Evolutionary conservation across 1,140 invertebrate genomes (phyloP), one percentile per base, ranked within the genome.

Genomic region (Uloborus diversus): DNA sequence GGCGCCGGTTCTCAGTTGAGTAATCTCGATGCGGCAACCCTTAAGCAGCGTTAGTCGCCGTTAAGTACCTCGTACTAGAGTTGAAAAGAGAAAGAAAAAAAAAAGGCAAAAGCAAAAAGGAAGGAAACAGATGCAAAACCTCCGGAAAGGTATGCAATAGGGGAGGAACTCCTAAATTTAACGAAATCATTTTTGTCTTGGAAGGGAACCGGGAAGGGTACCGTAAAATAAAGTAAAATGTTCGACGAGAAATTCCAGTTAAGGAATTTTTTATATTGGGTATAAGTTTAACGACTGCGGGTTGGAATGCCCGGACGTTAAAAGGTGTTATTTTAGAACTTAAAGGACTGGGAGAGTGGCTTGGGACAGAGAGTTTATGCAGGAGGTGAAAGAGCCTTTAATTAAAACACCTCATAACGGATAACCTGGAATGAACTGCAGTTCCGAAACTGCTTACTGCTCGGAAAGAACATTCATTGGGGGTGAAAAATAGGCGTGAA

Each of bases 241-340:
- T 42, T 33, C n/a, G 49, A n/a, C 49, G 11, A n/a, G 23, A 51
- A 57, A 78, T 78, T 78, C 73, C 73, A 53, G 30, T 65, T 65
- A 27, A 66, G 42, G 30, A 51, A 56, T 56, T 78, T 56, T 56
- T 66, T 78, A 64, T 64, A 64, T 75, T 35, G 71, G 71, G 20
- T 17, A 9, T 14, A 78, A 78, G 49, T 78, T 78, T 78, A 78
- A 78, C 73, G 73, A 78, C 73, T 78, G n/a, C n/a, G n/a, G 42
- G 11, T 20, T 37, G 61, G 73, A 78, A 78, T 78, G 61, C 57
- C 11, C 13, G n/a, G 61, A 42, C 11, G 61, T 30, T 47, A 33
- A 57, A 28, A 78, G 73, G 73, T 78, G 73, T 78, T 78, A 78
- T 65, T 78, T 78, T 66, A 28, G 59, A 78, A 33, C 71, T 64